Base-by-base conservation (phyloP, 2,888 invertebrate genomes). In the Emmelina monodactyla region DNA sequence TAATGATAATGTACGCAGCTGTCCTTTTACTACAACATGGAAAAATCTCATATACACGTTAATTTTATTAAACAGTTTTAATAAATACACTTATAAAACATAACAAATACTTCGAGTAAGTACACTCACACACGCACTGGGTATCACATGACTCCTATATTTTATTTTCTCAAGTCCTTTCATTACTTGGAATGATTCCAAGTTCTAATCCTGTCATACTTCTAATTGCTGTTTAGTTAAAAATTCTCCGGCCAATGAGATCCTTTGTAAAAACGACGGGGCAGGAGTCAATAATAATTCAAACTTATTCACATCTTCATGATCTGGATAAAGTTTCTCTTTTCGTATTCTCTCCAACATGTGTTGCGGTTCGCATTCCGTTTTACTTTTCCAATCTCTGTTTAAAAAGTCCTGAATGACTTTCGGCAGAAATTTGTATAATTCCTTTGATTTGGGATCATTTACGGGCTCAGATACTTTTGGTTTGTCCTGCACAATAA, bases 181-280 rank as follows among this genome's bases (percentile, higher is more conserved):
- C n/a, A n/a, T n/a, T n/a, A n/a, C n/a, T n/a, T n/a, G n/a, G n/a
- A n/a, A n/a, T n/a, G n/a, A n/a, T n/a, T n/a, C n/a, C n/a, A n/a
- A n/a, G n/a, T n/a, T n/a, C n/a, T n/a, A n/a, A n/a, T n/a, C n/a
- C n/a, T n/a, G n/a, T 52, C 55, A 75, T 39, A 70, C 42, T 44
- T 72, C 61, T 36, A 75, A 48, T 35, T 72, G 75, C 16, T 78
- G 71, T 47, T 72, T 78, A 33, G 57, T 72, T 33, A 79, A 49
- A 73, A 92, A 88, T 80, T 93, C 92, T 0, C 93, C 92, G 40
- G 88, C 85, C 43, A 92, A 78, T 11, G 90, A 88, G 60, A 92
- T 82, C 53, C 89, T 83, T 62, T 89, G 88, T 40, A 90, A 65
- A 63, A 91, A 93, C 11, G 91, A 88, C 37, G 91, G 92, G 2